phyloP scores from a whole-genome alignment of 1,140 invertebrate species.

The Caenorhabditis briggsae region DNA sequence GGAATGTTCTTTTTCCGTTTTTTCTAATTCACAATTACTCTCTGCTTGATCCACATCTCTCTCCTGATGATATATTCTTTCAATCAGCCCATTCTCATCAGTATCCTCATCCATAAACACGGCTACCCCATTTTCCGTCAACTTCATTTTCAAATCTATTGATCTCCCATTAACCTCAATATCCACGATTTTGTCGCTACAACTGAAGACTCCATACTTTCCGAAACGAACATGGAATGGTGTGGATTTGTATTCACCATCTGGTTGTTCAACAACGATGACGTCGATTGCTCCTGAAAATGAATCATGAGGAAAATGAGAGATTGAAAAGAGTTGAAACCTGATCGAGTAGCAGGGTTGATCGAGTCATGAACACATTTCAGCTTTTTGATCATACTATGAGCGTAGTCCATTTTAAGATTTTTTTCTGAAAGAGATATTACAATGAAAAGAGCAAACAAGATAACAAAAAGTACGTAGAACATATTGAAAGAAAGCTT shows the following conservation, averaged over 20 bases:
- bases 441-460: too few relatives aligned
- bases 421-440: not conserved
- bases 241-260: conserved; percentile 93
- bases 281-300: conserved; percentile 93
- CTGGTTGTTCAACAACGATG: conserved; percentile 93
- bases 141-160: conserved; percentile 94
- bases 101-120: conserved; percentile 90
- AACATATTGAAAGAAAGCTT: too few relatives aligned
- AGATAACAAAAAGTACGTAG: too few relatives aligned
- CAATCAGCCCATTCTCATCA: not conserved
- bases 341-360: conserved; percentile 75
- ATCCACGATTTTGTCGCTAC: conserved; percentile 96
- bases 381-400: conserved; percentile 69
- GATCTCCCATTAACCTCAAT: conserved; percentile 96
- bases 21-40: not conserved
- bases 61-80: not conserved
- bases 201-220: conserved; percentile 94
- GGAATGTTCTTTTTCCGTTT: not conserved
- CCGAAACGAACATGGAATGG: conserved; percentile 99
- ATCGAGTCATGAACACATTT: conserved; percentile 74
- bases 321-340: conserved; percentile 56
- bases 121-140: conserved; percentile 96
- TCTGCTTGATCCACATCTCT: conserved; percentile 4
- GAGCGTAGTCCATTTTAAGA: conserved; percentile 74
- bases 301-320: too few relatives aligned